Conservation (phyloP, 1,140 invertebrate genomes). For the Tetragnatha versicolor region DNA sequence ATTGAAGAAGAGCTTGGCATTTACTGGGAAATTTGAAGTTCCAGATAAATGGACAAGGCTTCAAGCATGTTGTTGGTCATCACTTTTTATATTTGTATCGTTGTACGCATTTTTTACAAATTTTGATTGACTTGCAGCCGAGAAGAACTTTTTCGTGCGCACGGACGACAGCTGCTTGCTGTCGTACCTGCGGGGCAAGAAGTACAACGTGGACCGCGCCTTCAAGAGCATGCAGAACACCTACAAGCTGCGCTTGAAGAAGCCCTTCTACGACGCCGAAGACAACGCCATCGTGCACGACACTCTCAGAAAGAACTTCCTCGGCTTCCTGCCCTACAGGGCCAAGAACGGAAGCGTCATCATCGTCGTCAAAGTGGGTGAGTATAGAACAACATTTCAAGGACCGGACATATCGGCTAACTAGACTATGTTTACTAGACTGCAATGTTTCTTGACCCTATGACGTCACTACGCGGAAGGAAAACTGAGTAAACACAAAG, state of each 20-base stretch:
- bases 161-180: conserved; percentile 23
- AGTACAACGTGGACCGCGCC: conserved; percentile 28
- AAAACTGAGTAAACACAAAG: too few relatives aligned
- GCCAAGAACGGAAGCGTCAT: conserved; percentile 47
- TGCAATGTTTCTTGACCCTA: too few relatives aligned
- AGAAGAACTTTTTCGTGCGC: conserved; percentile 29
- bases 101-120: too few relatives aligned
- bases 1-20: too few relatives aligned
- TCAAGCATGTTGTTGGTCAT: too few relatives aligned
- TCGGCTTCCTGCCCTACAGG: conserved; percentile 35
- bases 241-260: conserved; percentile 31
- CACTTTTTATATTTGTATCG: not conserved
- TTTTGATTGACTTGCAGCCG: conserved; percentile 1
- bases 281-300: conserved; percentile 15
- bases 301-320: conserved; percentile 17
- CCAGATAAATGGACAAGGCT: too few relatives aligned
- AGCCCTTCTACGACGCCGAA: conserved; percentile 16
- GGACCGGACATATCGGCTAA: too few relatives aligned
- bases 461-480: too few relatives aligned
- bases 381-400: too few relatives aligned
- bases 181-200: conserved; percentile 29
- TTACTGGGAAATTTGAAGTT: too few relatives aligned
- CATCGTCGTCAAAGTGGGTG: conserved; percentile 34
- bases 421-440: too few relatives aligned
- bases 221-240: conserved; percentile 37